Conservation (phyloP, 2,888 invertebrate genomes). For the Rotaria macrura region DNA sequence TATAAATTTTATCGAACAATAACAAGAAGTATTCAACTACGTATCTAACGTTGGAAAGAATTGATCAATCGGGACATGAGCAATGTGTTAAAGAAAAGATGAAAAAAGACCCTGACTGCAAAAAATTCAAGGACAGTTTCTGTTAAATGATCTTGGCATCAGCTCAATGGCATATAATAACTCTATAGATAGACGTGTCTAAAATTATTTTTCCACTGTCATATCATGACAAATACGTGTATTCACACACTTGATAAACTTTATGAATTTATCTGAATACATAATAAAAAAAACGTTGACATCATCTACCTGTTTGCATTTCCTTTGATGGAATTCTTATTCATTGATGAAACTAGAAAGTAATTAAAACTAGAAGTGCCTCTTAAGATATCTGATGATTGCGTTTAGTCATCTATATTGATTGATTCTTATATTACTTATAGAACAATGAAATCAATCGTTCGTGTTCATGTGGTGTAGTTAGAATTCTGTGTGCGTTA, state of each 20-base stretch:
- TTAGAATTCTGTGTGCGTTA: too few relatives aligned
- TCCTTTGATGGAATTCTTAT: too few relatives aligned
- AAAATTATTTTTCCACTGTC: not conserved
- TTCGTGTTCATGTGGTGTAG: too few relatives aligned
- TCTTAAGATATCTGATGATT: too few relatives aligned
- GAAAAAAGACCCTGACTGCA: not conserved
- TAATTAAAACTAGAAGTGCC: too few relatives aligned
- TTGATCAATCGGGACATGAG: not conserved
- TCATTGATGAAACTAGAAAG: too few relatives aligned
- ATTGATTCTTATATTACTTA: too few relatives aligned
- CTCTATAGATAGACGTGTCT: not conserved
- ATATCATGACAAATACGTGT: not conserved
- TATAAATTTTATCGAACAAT: not conserved
- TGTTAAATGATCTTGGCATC: not conserved
- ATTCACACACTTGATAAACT: not conserved
- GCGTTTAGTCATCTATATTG: too few relatives aligned
- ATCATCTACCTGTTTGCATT: too few relatives aligned
- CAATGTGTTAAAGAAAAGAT: not conserved
- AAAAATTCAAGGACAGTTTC: not conserved
- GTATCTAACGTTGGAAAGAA: not conserved
- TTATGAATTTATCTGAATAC: not conserved
- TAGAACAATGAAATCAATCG: too few relatives aligned
- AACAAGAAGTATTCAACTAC: not conserved
- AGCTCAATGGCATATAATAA: not conserved
- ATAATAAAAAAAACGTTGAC: too few relatives aligned